These are phyloP conservation scores for Brachionus manjavacas DNA, from an alignment of 1,140 invertebrate species.

Conservation along the genomic window DNA sequence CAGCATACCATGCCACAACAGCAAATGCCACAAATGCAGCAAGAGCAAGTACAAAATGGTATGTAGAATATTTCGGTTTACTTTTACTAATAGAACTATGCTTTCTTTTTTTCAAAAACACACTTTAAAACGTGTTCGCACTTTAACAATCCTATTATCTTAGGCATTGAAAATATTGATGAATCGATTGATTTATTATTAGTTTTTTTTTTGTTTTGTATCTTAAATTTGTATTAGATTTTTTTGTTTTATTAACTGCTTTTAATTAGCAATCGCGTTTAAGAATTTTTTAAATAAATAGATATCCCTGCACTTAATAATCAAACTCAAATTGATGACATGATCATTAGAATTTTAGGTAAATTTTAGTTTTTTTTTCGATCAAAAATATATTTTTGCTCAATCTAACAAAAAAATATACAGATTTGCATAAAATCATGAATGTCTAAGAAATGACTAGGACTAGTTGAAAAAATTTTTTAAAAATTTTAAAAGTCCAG, in stretches of 20 bases:
- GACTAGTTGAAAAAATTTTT: too few relatives aligned
- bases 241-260: background rate
- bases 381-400: too few relatives aligned
- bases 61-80: background rate
- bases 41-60: background rate
- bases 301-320: too few relatives aligned
- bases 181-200: slow-evolving; percentile 27
- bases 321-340: too few relatives aligned
- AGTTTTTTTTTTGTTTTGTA: slow-evolving; percentile 1
- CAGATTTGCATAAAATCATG: too few relatives aligned
- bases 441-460: too few relatives aligned
- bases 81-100: slow-evolving; percentile 1
- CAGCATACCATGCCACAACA: background rate
- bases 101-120: background rate
- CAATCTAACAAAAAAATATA: too few relatives aligned
- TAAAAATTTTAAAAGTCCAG: too few relatives aligned
- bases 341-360: too few relatives aligned
- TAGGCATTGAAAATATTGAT: background rate
- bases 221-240: background rate
- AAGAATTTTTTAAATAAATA: background rate
- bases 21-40: slow-evolving; percentile 9
- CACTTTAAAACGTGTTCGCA: slow-evolving; percentile 5
- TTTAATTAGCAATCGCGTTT: background rate
- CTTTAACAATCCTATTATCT: background rate
- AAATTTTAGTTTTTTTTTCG: too few relatives aligned